A percentile compares a stretch with the other conserved stretches of the same genome.
Evolutionary conservation across 1,140 invertebrate genomes (phyloP).

Genomic region (Nephila pilipes): DNA sequence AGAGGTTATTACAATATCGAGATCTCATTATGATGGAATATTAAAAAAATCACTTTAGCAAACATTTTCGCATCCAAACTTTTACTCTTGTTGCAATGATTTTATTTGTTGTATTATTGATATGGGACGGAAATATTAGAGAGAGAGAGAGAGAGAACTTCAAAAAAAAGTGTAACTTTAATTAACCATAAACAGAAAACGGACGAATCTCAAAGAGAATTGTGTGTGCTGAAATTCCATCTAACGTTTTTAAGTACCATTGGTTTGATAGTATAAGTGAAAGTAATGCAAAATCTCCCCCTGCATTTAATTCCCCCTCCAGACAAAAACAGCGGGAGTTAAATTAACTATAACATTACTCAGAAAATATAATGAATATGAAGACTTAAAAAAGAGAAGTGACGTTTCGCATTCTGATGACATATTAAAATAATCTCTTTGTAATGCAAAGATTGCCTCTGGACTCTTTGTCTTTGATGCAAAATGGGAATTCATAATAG

Average conservation of each 20-base stretch:
- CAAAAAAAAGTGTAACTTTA: neutral
- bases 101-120: neutral
- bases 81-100: neutral
- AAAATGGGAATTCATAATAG: constrained; percentile 26
- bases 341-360: constrained; percentile 39
- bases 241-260: constrained; percentile 31
- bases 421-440: constrained; percentile 42
- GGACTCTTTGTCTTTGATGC: constrained; percentile 10
- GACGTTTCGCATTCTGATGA: constrained; percentile 23
- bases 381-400: constrained; percentile 29
- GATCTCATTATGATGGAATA: too few relatives aligned
- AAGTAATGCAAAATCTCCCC: neutral
- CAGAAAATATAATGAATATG: constrained; percentile 20
- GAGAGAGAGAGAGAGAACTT: too few relatives aligned
- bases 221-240: neutral
- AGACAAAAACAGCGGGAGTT: constrained; percentile 17
- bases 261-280: constrained; percentile 9
- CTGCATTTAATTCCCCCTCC: neutral
- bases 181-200: constrained; percentile 28
- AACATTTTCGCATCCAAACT: neutral
- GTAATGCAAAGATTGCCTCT: constrained; percentile 17
- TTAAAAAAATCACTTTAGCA: too few relatives aligned
- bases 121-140: neutral
- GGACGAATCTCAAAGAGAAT: neutral
- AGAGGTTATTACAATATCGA: too few relatives aligned